A percentile compares a stretch with the other conserved stretches of the same genome.
Evolutionary conservation across 2,888 invertebrate species (phyloP).

Genomic region (Rotaria socialis): DNA sequence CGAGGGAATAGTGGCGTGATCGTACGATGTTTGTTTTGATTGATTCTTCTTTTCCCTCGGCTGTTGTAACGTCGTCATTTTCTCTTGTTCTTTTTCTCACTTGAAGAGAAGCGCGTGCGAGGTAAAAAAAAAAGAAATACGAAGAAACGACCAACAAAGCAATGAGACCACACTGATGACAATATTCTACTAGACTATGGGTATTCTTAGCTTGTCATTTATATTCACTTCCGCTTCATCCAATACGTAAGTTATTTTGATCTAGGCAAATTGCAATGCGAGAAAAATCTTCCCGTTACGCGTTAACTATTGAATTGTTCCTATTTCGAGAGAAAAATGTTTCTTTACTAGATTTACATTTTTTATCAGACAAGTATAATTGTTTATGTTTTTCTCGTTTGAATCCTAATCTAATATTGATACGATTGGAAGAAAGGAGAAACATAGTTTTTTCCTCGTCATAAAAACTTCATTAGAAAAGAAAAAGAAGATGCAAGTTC

Average conservation of each 20-base stretch:
- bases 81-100: conserved; percentile 18
- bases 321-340: neutral
- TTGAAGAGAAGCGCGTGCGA: conserved; percentile 12
- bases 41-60: neutral
- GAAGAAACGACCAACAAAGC: neutral
- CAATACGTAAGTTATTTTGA: neutral
- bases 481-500: neutral
- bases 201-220: conserved; percentile 14
- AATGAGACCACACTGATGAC: neutral
- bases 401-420: neutral
- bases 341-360: neutral
- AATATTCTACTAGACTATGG: conserved; percentile 15
- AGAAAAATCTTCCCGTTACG: neutral
- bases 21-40: conserved; percentile 3
- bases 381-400: neutral
- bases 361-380: neutral
- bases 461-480: neutral
- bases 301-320: neutral
- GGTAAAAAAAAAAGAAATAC: neutral
- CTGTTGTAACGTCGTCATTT: conserved; percentile 11
- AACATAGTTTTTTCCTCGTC: neutral
- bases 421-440: neutral
- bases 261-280: too few species aligned
- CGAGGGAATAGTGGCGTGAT: conserved; percentile 26
- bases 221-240: conserved; percentile 30